Conservation (phyloP, 2,888 invertebrate species). For the Apamea sordens region DNA sequence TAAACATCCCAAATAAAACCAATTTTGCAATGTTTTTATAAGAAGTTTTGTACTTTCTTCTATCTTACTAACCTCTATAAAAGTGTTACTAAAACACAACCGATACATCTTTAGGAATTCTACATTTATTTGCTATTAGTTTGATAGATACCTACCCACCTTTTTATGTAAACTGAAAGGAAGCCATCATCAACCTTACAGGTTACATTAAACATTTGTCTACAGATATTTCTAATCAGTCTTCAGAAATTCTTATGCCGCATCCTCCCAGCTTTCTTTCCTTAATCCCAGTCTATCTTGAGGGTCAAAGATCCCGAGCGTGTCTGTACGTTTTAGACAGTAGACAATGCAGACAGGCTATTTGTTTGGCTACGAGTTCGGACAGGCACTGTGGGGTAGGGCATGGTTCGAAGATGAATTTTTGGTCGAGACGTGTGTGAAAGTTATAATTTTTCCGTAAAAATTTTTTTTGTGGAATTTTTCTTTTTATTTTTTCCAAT, state of each 20-base stretch:
- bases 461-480: background rate
- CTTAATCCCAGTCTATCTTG: slow-evolving; percentile 58
- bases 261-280: slow-evolving; percentile 50
- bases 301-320: slow-evolving; percentile 80
- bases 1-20: too few species aligned
- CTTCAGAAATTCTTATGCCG: slow-evolving; percentile 44
- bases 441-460: background rate
- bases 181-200: too few species aligned
- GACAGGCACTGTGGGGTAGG: slow-evolving; percentile 53
- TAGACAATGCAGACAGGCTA: slow-evolving; percentile 62
- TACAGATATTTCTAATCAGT: too few species aligned
- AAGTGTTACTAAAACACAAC: too few species aligned
- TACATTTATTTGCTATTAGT: too few species aligned
- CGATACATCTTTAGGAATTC: too few species aligned
- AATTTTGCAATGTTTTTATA: too few species aligned
- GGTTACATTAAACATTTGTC: too few species aligned
- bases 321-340: slow-evolving; percentile 70
- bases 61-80: too few species aligned
- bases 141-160: too few species aligned
- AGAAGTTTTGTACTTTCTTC: too few species aligned
- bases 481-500: background rate
- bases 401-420: slow-evolving; percentile 12
- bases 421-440: background rate
- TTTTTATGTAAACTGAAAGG: too few species aligned
- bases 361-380: slow-evolving; percentile 55